These are phyloP conservation scores for Liparis tanakae DNA, from an alignment of 2,797 vertebrate species.

Conservation along the genomic window DNA sequence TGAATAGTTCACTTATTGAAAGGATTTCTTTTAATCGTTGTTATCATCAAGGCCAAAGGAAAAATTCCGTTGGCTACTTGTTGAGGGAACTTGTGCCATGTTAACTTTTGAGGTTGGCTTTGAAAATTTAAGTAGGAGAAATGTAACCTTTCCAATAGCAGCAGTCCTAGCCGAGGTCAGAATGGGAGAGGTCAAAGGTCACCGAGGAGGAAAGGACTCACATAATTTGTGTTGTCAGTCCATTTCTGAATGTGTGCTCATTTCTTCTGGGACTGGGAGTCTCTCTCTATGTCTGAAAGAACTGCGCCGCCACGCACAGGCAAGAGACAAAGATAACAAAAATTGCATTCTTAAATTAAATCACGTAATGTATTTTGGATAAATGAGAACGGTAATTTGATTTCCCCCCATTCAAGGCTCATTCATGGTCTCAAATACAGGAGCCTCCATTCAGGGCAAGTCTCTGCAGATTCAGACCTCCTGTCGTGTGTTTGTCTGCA, in stretches of 20 bases:
- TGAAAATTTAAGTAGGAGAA: neutral
- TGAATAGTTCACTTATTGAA: too few species aligned
- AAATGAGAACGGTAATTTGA: constrained; percentile 49
- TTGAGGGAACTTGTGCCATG: neutral
- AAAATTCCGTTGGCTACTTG: neutral
- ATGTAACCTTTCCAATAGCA: neutral
- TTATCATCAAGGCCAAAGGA: neutral
- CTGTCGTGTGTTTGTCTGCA: constrained; percentile 1
- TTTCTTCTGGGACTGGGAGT: constrained; percentile 23
- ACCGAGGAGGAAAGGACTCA: constrained; percentile 4
- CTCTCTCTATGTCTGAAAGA: constrained; percentile 15
- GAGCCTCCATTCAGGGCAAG: neutral
- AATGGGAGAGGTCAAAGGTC: constrained; percentile 3
- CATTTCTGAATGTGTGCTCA: constrained; percentile 13
- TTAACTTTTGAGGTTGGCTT: neutral
- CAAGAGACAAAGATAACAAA: constrained; percentile 35
- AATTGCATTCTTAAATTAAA: constrained; percentile 54
- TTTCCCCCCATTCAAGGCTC: constrained; percentile 40
- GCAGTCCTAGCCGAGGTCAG: neutral
- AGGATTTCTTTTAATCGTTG: too few species aligned
- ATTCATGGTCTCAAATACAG: constrained; percentile 20
- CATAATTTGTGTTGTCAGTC: constrained; percentile 22
- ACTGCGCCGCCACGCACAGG: constrained; percentile 14
- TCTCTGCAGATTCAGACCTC: neutral
- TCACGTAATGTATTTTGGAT: constrained; percentile 44